Evolutionary conservation across 1,140 invertebrate genomes (phyloP), one percentile per base, ranked within the genome.

Genomic region (Acromyrmex heyeri): DNA sequence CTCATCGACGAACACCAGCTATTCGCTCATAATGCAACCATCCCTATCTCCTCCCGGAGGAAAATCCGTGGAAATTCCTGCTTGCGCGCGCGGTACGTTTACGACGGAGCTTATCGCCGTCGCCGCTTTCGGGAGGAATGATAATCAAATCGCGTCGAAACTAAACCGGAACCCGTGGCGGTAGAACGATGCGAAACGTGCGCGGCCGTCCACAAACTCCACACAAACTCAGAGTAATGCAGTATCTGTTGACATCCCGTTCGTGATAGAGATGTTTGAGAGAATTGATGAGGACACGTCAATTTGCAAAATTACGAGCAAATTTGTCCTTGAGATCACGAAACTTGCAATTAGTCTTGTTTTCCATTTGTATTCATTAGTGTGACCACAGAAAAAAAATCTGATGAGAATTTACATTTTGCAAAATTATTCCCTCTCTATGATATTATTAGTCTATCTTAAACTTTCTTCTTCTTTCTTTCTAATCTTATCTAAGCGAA

Each of bases 51-150:
- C 73, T 27, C 10, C 8, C 34, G 38, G 38, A 72, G 53, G 55
- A 75, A 83, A 75, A 83, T 83, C 79, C 79, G 57, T 57, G 38
- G 67, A 61, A 59, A 83, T 83, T 75, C 79, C 79, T 61, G 67
- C 24, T 53, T 24, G 27, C 38, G 16, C 24, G 69, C 55, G 24
- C 67, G 34, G 55, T 34, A 62, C 79, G 79, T 21, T 50, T 34
- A 38, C 79, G 67, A 82, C 55, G 69, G 61, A 61, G 79, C 69
- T 83, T 83, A 83, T 83, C 79, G 55, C 3, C 38, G 55, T 38
- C 62, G 14, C 18, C 30, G 44, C 24, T 57, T n/a, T 53, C 64
- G 55, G 12, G 30, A 48, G 79, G 79, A 83, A 83, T 75, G 79
- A 75, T 83, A 75, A 75, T 83, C 79, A 50, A 83, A 83, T 83